Evolutionary conservation across 2,797 vertebrate species (phyloP), one percentile per base, ranked within the genome.

Genomic region (Pangasius djambal): DNA sequence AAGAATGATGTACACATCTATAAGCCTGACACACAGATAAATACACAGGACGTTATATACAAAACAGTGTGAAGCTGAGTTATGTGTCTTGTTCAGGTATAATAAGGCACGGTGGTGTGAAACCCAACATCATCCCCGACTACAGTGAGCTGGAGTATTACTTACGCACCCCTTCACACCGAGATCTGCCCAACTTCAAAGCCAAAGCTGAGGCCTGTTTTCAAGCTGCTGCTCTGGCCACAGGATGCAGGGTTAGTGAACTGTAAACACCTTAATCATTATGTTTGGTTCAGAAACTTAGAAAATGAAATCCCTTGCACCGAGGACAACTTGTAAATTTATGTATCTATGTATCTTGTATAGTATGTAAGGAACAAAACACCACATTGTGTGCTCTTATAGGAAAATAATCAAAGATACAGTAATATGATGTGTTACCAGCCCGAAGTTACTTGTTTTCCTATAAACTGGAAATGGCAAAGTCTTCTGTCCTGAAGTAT

Each of bases 41-140:
- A 44, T 77, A 28, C 52, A 40, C 34, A 40, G 25, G 37, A 63
- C 1, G 16, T 15, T 37, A 15, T 57, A 79, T 79, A 57, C 0
- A 81, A 34, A 10, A 22, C 22, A 40, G 28, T 16, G 75, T 50
- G 44, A 77, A 57, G n/a, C 28, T 44, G 28, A 31, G n/a, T 13
- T 69, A 34, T 70, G n/a, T 85, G 48, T 52, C n/a, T 52, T 78
- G 22, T 31, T 87, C 89, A 98, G 97, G 97, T 85, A 91, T 98
- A 92, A 98, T 98, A 94, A 97, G 96, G 94, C 96, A 97, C 37
- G 97, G 97, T 90, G 97, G 97, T 8, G 93, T 96, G 92, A 98
- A 97, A 89, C 97, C 97, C 83, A 98, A 97, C 92, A 97, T 98
- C 93, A 97, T 97, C 94, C 97, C 97, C 65, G 97, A 96, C 90